Percentiles rank a stretch among this genome's conserved stretches.
Evolutionary conservation across 2,113 vertebrate species (phyloP).

Genomic region (Oncorhynchus mykiss): DNA sequence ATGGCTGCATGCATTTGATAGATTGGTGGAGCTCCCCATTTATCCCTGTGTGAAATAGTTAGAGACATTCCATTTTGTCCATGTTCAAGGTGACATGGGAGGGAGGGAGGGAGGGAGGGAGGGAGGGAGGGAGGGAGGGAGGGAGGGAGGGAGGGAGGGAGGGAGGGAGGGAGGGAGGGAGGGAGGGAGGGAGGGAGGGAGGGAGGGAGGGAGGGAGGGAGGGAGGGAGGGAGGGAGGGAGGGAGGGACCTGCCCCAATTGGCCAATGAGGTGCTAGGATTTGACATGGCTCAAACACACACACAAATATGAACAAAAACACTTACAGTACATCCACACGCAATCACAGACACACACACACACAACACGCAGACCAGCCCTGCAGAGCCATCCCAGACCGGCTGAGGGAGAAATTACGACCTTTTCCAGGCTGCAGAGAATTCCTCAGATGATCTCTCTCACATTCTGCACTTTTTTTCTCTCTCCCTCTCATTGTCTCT

Average conservation of each 20-base stretch:
- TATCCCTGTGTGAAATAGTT: constrained; percentile 43
- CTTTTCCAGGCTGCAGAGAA: constrained; percentile 84
- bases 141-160: no score
- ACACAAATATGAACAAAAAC: constrained; percentile 80
- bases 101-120: no score
- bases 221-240: no score
- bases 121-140: no score
- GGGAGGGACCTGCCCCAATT: no score
- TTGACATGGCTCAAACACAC: constrained; percentile 61
- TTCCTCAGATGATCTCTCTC: constrained; percentile 91
- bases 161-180: no score
- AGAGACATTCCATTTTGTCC: constrained; percentile 23
- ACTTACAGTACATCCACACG: constrained; percentile 81
- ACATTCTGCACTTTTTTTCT: no score
- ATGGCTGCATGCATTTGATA: constrained; percentile 51
- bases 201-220: no score
- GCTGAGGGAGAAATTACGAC: constrained; percentile 86
- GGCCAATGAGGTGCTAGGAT: no score
- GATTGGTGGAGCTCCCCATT: constrained; percentile 35
- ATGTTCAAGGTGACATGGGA: constrained; percentile 50
- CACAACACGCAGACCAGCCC: constrained; percentile 57
- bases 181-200: no score
- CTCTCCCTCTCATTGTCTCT: constrained; percentile 49
- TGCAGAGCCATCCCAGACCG: constrained; percentile 84
- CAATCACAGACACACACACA: constrained; percentile 50